Conservation (phyloP, 2,888 invertebrate species). For the Neoscelio sp. region DNA sequence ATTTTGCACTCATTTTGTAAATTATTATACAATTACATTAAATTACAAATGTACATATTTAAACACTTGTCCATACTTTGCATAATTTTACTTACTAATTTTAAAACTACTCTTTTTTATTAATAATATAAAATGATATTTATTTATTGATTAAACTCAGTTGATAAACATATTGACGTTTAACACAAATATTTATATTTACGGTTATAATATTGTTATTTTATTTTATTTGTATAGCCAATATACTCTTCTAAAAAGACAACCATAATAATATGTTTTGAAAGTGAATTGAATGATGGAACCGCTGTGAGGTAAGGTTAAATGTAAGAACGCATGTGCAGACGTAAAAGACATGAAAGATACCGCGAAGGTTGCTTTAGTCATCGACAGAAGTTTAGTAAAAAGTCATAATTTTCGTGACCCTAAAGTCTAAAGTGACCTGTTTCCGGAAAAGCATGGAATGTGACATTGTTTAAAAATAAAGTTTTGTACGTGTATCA, state of each 20-base stretch:
- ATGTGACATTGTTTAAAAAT: conserved; percentile 38
- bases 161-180: no score
- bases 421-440: conserved; percentile 48
- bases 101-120: no score
- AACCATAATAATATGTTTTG: conserved; percentile 32
- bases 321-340: conserved; percentile 52
- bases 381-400: conserved; percentile 60
- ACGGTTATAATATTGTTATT: no score
- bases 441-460: conserved; percentile 54
- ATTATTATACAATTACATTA: no score
- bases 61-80: no score
- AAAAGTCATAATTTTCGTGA: conserved; percentile 58
- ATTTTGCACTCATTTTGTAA: no score
- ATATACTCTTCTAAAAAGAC: conserved; percentile 23
- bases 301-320: conserved; percentile 36
- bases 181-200: no score
- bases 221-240: conserved; percentile 23
- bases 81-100: no score
- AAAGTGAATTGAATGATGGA: conserved; percentile 30
- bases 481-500: conserved; percentile 19
- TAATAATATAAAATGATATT: no score
- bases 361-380: conserved; percentile 51
- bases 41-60: no score
- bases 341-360: conserved; percentile 62
- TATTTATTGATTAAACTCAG: no score